phyloP scores from a whole-genome alignment of 2,113 vertebrate genomes.

The Vanacampus margaritifer region DNA sequence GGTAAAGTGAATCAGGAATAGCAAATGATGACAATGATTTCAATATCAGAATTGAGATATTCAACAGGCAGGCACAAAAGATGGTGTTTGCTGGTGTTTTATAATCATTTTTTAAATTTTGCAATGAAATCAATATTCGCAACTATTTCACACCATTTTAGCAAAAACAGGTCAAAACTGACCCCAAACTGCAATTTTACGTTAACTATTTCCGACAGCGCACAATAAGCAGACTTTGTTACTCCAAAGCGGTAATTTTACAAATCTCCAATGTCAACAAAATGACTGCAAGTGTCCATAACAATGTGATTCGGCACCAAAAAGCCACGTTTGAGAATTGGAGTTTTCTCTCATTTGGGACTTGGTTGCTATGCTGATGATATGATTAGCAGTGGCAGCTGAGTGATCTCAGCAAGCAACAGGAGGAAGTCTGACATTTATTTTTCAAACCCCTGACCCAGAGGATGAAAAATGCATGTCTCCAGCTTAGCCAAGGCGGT shows the following conservation, averaged over 20 bases:
- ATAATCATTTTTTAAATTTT: no score
- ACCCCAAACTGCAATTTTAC: background rate
- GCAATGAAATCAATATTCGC: background rate
- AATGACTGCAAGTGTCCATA: background rate
- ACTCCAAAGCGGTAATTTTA: no score
- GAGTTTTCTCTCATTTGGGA: conserved; percentile 47
- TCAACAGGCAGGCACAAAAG: no score
- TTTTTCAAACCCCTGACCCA: conserved; percentile 65
- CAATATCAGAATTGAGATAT: no score
- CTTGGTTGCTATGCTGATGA: conserved; percentile 31
- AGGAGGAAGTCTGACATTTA: conserved; percentile 63
- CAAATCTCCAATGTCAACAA: background rate
- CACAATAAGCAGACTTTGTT: no score
- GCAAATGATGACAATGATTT: no score
- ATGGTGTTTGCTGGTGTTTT: no score
- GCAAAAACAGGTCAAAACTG: background rate
- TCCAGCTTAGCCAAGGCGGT: conserved; percentile 52
- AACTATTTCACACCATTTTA: background rate
- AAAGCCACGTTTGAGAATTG: conserved; percentile 8
- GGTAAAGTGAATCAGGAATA: no score
- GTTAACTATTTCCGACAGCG: no score
- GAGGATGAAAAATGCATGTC: conserved; percentile 69
- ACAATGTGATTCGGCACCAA: background rate
- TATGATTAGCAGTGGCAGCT: conserved; percentile 59
- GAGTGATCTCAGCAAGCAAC: conserved; percentile 56